A percentile compares a stretch with the other conserved stretches of the same genome.
Conservation (phyloP, 2,797 vertebrate species). For the Lepilemur ruficaudatus region DNA sequence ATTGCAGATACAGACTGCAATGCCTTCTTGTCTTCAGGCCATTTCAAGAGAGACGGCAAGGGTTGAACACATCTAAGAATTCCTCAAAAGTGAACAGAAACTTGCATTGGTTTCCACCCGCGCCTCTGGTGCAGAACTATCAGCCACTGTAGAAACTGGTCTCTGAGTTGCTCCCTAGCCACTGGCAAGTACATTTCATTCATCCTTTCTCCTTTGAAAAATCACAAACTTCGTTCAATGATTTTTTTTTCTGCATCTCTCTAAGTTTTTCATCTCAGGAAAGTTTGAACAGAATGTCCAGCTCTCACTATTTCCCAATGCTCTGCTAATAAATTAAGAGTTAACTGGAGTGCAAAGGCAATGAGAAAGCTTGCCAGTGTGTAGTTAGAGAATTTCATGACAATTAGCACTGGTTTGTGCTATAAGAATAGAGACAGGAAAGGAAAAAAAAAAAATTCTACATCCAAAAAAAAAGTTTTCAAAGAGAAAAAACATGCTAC, state of each 20-base stretch:
- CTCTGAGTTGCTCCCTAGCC: background rate
- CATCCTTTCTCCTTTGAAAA: background rate
- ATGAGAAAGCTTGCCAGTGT: constrained; percentile 67
- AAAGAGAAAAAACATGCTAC: background rate
- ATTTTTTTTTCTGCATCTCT: background rate
- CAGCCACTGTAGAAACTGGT: background rate
- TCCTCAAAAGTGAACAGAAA: background rate
- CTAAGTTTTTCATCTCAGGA: background rate
- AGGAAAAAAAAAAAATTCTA: background rate
- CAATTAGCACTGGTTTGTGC: constrained; percentile 80
- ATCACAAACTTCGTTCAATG: background rate
- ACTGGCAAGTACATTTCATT: background rate
- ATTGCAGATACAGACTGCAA: background rate
- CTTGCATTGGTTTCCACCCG: background rate
- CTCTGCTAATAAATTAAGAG: constrained; percentile 71
- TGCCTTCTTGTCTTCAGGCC: background rate
- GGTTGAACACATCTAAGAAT: constrained; percentile 2
- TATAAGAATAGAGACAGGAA: constrained; percentile 70
- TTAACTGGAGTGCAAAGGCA: constrained; percentile 75
- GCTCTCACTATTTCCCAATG: constrained; percentile 71
- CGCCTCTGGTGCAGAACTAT: background rate
- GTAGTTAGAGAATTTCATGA: constrained; percentile 73
- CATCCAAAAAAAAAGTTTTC: background rate
- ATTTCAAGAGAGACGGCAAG: background rate
- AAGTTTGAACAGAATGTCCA: constrained; percentile 48